phyloP scores from a whole-genome alignment of 2,888 invertebrate species.

The Choreutis nemorana region DNA sequence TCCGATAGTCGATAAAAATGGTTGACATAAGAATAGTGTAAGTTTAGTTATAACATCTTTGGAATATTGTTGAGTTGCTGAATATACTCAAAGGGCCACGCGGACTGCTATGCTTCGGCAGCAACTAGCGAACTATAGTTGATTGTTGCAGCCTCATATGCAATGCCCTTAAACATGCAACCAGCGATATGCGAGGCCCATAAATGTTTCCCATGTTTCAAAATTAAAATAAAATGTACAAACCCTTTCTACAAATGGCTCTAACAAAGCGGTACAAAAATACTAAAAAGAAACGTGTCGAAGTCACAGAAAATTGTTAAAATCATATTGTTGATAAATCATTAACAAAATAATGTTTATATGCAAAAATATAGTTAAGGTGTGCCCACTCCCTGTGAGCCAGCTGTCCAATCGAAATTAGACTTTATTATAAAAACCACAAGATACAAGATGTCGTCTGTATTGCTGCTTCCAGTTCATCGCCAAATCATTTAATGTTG shows the following conservation, averaged over 20 bases:
- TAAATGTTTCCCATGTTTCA: constrained; percentile 6
- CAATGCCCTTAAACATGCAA: too few relatives aligned
- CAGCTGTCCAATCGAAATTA: constrained; percentile 16
- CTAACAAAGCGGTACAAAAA: constrained; percentile 50
- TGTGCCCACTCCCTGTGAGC: constrained; percentile 12
- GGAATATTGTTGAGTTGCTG: too few relatives aligned
- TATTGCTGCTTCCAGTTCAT: constrained; percentile 20
- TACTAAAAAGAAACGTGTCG: constrained; percentile 44
- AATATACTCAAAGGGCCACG: too few relatives aligned
- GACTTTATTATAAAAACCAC: constrained; percentile 16
- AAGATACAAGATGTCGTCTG: constrained; percentile 26
- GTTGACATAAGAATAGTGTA: too few relatives aligned
- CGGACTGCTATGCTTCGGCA: too few relatives aligned
- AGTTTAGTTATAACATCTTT: too few relatives aligned
- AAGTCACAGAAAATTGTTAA: constrained; percentile 39
- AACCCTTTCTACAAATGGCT: constrained; percentile 28
- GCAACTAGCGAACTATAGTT: background rate
- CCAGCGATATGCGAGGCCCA: constrained; percentile 4
- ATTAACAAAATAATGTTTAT: constrained; percentile 56
- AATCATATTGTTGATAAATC: constrained; percentile 47
- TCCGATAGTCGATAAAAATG: too few relatives aligned
- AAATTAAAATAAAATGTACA: constrained; percentile 19
- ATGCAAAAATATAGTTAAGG: constrained; percentile 39
- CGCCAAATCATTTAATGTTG: constrained; percentile 41
- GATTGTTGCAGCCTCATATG: too few relatives aligned